Conservation (phyloP, 2,797 vertebrate species). For the Pitangus sulphuratus region DNA sequence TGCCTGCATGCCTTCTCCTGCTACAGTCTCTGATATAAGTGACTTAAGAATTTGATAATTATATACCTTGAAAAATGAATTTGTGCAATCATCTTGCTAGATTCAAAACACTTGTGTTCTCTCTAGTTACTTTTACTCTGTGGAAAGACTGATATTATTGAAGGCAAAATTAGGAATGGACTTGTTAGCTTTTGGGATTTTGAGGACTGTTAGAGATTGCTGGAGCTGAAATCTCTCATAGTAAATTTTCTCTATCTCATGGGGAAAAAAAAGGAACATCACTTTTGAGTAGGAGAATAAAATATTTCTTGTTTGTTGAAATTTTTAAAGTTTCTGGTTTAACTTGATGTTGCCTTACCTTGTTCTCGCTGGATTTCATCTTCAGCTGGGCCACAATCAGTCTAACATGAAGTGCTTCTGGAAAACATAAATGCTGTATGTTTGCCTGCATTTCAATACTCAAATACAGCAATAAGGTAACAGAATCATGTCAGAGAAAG, state of each 20-base stretch:
- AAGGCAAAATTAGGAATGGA: background rate
- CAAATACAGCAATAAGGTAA: background rate
- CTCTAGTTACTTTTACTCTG: background rate
- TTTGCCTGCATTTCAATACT: background rate
- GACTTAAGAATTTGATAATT: constrained; percentile 32
- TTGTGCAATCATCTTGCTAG: background rate
- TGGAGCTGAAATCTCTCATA: background rate
- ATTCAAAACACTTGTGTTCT: background rate
- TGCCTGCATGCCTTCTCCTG: constrained; percentile 19
- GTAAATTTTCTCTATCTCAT: background rate
- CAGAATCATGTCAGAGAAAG: background rate
- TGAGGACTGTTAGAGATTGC: background rate
- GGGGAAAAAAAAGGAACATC: background rate
- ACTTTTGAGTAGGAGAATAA: background rate
- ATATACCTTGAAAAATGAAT: background rate
- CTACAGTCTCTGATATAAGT: constrained; percentile 7
- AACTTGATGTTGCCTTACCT: background rate
- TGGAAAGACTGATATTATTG: background rate
- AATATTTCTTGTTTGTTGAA: background rate
- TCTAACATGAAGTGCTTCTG: background rate
- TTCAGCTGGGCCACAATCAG: background rate
- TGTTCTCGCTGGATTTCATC: background rate
- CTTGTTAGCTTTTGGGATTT: background rate
- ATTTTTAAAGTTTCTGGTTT: background rate
- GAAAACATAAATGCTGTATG: background rate